Evolutionary conservation across 2,888 invertebrate genomes (phyloP).

Genomic region (Orthosia incerta): DNA sequence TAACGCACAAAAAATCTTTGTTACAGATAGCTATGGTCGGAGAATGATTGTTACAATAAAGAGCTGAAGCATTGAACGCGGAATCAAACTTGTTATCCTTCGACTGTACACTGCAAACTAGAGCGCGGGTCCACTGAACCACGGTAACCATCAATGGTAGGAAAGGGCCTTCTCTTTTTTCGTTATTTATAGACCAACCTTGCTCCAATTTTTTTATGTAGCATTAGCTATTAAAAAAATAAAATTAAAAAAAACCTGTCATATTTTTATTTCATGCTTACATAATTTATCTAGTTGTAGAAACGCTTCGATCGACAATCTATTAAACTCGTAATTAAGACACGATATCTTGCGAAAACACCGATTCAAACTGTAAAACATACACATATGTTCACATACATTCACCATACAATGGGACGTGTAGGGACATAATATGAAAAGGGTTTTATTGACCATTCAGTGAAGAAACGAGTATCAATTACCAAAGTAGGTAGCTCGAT

Average conservation of each 20-base stretch:
- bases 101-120: constrained; percentile 34
- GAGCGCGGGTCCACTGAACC: constrained; percentile 19
- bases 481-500: neutral
- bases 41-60: constrained; percentile 42
- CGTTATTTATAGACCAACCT: neutral
- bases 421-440: too few species aligned
- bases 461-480: too few species aligned
- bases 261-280: too few species aligned
- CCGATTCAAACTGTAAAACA: too few species aligned
- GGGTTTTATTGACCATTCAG: neutral
- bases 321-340: too few species aligned
- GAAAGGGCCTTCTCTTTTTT: neutral
- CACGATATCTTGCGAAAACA: too few species aligned
- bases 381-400: too few species aligned
- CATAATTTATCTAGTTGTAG: too few species aligned
- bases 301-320: too few species aligned
- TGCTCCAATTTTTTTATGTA: neutral
- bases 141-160: neutral
- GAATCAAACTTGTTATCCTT: constrained; percentile 76
- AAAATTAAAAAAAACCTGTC: too few species aligned
- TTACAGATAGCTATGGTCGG: constrained; percentile 3
- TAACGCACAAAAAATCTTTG: constrained; percentile 39
- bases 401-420: too few species aligned
- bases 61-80: constrained; percentile 64
- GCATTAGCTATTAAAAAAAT: neutral